Evolutionary conservation across 2,888 invertebrate genomes (phyloP), one percentile per base, ranked within the genome.

Genomic region (Drosophila dives): DNA sequence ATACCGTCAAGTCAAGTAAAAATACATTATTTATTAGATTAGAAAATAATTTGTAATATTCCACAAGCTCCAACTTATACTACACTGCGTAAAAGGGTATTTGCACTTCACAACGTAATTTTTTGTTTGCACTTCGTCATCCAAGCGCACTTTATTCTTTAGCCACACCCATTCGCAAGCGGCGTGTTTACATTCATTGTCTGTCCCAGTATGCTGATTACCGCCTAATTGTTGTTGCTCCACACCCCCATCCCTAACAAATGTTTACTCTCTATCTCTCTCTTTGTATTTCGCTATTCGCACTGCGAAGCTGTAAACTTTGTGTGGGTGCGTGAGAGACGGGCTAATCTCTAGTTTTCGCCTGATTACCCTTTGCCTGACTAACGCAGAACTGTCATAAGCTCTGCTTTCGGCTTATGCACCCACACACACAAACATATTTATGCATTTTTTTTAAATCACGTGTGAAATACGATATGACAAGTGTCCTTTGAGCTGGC

Each of bases 391-490:
- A 78, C 71, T 53, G 72, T 42, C 75, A 77, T 90, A 81, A 83
- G 78, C 71, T 74, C 68, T 61, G 72, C 69, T 66, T 69, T 60
- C 72, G 66, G 76, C 80, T 72, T 68, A 65, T 36, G 34, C 58
- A 17, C 8, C 12, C 15, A 17, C 6, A 33, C 36, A 48, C 17
- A 20, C 26, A 62, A 56, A 11, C 49, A 60, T 23, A n/a, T 12
- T 32, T 36, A 7, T 50, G 53, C 40, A 34, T 54, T 72, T 72
- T 80, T 80, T 81, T 75, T 55, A 86, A 87, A 90, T 87, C 91
- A 90, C 90, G 86, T 90, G 91, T 80, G 86, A 78, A 87, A 87
- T 73, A 77, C 65, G 72, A 87, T 85, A 85, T 56, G 65, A 82
- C 88, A 77, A 88, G 88, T 87, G 86, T 90, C 74, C 88, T 80